Base-by-base conservation (phyloP, 2,888 invertebrate genomes). In the Apeira syringaria region DNA sequence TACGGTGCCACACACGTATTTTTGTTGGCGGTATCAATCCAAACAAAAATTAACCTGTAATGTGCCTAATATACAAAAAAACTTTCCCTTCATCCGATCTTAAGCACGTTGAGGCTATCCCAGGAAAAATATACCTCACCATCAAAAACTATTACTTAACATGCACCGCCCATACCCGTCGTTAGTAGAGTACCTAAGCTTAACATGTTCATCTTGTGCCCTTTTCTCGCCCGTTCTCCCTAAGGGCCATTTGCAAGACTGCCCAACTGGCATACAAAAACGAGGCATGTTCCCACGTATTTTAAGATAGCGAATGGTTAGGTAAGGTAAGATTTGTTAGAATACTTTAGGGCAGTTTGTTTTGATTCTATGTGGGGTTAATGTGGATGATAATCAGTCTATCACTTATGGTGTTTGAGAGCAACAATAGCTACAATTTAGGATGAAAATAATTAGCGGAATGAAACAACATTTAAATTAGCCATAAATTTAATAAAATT, bases 141-240 rank as follows among this genome's bases (percentile, higher is more conserved):
- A 32, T 32, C 24, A 24, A 34, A 12, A 25, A 17, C 25, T 17
- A 34, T 35, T 35, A 35, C 15, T 34, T 34, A 35, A 27, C 35
- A 27, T 18, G 35, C 27, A 26, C 18, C 18, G 35, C 35, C 35
- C 18, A 34, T 34, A 8, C 26, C 15, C 29, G 24, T 34, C 22
- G 34, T 41, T 41, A 34, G 33, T 41, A 34, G 24, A 39, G 34
- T 29, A 34, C 17, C 20, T 20, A 25, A 35, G 40, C 32, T 43
- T 29, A 29, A 48, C 40, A 37, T 44, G 44, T 48, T 44, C 44
- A 48, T 48, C 33, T 20, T 39, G 24, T 26, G 44, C 40, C 39
- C 40, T 39, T 43, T 37, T 25, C 37, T 11, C 30, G 13, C 18
- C 30, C 20, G 9, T 2, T 8, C 20, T 22, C 50, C 47, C 43